A percentile compares a stretch with the other conserved stretches of the same genome.
These are phyloP conservation scores for Drosophila sechellia DNA, from an alignment of 1,140 invertebrate species.

Conservation along the genomic window DNA sequence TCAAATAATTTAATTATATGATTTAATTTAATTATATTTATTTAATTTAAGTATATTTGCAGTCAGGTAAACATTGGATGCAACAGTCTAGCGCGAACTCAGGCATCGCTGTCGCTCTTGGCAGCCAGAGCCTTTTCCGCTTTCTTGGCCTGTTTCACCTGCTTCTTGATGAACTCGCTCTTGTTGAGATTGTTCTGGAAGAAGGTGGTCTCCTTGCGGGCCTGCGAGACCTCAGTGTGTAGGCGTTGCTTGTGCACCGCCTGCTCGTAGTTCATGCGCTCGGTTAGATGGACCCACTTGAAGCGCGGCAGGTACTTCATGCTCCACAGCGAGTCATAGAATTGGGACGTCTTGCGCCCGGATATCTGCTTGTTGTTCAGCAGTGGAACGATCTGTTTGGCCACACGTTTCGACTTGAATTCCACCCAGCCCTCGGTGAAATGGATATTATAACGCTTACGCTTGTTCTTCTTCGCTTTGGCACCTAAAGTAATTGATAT, in stretches of 20 bases:
- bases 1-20: too few relatives aligned
- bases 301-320: constrained; percentile 98
- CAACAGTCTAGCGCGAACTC: background rate
- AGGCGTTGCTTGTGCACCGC: constrained; percentile 94
- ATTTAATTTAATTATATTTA: too few relatives aligned
- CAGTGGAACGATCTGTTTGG: constrained; percentile 92
- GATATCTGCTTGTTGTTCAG: constrained; percentile 96
- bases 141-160: constrained; percentile 57
- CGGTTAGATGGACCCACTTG: constrained; percentile 97
- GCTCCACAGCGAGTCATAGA: constrained; percentile 96
- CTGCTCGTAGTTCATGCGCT: constrained; percentile 95
- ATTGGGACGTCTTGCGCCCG: constrained; percentile 93
- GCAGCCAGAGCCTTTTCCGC: constrained; percentile 18
- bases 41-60: constrained; percentile 20
- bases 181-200: constrained; percentile 93
- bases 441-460: constrained; percentile 86
- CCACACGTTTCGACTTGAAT: constrained; percentile 94
- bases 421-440: constrained; percentile 99
- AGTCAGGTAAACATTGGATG: constrained; percentile 12
- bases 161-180: constrained; percentile 88
- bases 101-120: background rate
- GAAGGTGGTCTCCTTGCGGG: constrained; percentile 94
- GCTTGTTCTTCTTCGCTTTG: constrained; percentile 58
- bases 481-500: constrained; percentile 18
- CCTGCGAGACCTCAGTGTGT: constrained; percentile 94